Evolutionary conservation across 2,113 vertebrate genomes (phyloP).

Genomic region (Chrysochloris asiatica): DNA sequence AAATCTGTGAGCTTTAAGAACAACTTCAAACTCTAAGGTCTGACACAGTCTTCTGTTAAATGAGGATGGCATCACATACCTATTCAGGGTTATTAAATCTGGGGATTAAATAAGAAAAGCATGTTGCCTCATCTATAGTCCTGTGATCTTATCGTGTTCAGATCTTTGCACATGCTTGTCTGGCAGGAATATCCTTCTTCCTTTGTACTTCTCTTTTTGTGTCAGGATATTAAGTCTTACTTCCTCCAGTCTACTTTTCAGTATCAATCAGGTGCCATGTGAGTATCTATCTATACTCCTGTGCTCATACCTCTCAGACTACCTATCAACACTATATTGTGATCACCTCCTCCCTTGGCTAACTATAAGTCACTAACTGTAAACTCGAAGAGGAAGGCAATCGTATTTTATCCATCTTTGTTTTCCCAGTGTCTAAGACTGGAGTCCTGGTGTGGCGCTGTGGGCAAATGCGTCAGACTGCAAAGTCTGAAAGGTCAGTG

Average conservation of each 20-base stretch:
- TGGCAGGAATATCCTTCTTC: not conserved
- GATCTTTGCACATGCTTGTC: no score
- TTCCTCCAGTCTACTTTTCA: not conserved
- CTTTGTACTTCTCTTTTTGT: not conserved
- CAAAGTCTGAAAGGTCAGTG: no score
- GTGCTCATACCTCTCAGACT: not conserved
- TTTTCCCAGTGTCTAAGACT: no score
- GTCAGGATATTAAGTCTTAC: not conserved
- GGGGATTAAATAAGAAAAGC: not conserved
- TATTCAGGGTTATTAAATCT: not conserved
- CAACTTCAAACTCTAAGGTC: not conserved
- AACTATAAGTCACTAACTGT: no score
- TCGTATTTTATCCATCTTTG: no score
- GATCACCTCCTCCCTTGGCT: not conserved
- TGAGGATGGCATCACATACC: not conserved
- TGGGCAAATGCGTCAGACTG: no score
- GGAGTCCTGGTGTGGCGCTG: no score
- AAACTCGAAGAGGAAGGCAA: no score
- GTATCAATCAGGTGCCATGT: not conserved
- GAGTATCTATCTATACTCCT: not conserved
- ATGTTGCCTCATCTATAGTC: not conserved
- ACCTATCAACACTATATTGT: not conserved
- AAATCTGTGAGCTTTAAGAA: conserved; percentile 2
- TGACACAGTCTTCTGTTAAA: not conserved
- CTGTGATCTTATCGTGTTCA: not conserved